Base-by-base conservation (phyloP, 1,140 invertebrate genomes). In the Neotoxoptera formosana region DNA sequence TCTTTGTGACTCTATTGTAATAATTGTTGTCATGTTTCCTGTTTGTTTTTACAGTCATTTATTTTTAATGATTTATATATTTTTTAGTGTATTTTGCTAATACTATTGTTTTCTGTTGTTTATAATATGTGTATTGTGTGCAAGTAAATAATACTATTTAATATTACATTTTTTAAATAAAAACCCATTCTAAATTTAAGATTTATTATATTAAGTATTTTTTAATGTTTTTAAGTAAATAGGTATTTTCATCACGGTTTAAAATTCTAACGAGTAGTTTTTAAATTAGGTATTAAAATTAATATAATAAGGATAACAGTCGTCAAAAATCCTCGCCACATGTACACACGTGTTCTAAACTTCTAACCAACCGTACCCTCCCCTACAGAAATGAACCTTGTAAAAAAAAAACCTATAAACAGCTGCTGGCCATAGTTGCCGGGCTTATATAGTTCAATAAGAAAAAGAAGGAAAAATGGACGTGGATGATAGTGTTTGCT, bases 21-120 rank as follows among this genome's bases (percentile, higher is more conserved):
- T 67, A 67, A 67, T 88, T 88, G 47, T 51, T 88, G 47, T 56
- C 87, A 89, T 89, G 36, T 56, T 89, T 89, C 87, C 87, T 89
- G 87, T 89, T 89, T 53, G 51, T 89, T 89, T 51, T 89, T 36
- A 53, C 53, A 41, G n/a, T 89, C 87, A 87, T n/a, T 48, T 47
- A 36, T 51, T 88, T 51, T 47, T 87, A 87, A 47, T 87, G 83
- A 48, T 87, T 87, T 47, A 87, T 48, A 48, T n/a, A 30, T n/a
- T 48, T 30, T n/a, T n/a, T 11, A 30, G 2, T 87, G 17, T 34
- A 87, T 17, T n/a, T 48, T 51, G 30, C 4, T 41, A n/a, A 48
- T 87, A 51, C 47, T 48, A 87, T 48, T 48, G 86, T 87, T 87
- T 14, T 48, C 45, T 30, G 41, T 45, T 41, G 6, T 87, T 48